These are phyloP conservation scores for Sphyrna mokarran DNA, from an alignment of 2,113 vertebrate species.

Conservation along the genomic window DNA sequence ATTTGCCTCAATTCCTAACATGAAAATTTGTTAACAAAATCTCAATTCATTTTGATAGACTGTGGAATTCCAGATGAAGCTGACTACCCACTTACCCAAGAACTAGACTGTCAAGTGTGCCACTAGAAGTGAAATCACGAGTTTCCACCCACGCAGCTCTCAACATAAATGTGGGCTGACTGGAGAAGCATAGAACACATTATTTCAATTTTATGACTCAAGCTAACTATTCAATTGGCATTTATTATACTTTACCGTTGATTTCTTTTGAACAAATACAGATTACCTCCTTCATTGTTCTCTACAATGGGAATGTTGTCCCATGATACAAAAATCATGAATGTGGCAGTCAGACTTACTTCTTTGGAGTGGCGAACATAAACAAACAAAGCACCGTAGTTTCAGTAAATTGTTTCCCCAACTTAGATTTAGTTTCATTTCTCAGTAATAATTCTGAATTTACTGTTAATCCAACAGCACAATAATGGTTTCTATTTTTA, in stretches of 20 bases:
- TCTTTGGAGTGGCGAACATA: not conserved
- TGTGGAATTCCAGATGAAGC: not conserved
- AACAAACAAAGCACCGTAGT: not conserved
- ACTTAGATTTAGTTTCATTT: not conserved
- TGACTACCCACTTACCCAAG: not conserved
- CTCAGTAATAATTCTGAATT: not conserved
- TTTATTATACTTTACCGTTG: not conserved
- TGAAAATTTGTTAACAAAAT: not conserved
- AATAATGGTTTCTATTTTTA: not conserved
- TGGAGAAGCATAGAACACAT: not conserved
- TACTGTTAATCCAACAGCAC: not conserved
- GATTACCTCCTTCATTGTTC: not conserved
- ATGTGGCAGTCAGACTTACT: not conserved
- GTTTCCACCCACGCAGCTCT: conserved; percentile 9
- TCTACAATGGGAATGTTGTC: not conserved
- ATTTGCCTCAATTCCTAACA: not conserved
- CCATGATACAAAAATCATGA: not conserved
- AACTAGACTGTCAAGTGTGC: not conserved
- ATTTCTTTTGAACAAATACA: not conserved
- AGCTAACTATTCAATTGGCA: not conserved
- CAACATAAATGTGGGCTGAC: not conserved
- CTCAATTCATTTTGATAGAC: not conserved
- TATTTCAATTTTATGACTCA: conserved; percentile 21
- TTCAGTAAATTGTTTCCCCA: not conserved
- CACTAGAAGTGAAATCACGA: not conserved